Evolutionary conservation across 2,888 invertebrate genomes (phyloP).

Genomic region (Incurvaria masculella): DNA sequence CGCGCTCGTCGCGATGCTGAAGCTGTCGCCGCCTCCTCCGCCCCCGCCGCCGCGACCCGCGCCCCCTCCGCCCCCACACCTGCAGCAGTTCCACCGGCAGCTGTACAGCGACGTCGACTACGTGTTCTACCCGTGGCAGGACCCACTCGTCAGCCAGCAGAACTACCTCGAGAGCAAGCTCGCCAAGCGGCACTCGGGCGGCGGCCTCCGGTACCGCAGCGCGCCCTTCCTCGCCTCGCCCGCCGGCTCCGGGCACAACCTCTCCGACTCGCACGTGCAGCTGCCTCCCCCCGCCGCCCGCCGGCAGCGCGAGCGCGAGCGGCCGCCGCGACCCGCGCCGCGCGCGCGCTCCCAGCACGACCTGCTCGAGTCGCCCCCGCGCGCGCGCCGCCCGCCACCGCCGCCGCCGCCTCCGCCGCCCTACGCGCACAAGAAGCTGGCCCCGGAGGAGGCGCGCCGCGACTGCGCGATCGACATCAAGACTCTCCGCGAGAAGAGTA

Average conservation of each 20-base stretch:
- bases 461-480: conserved; percentile 70
- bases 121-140: conserved; percentile 87
- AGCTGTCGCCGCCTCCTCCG: conserved; percentile 55
- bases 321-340: conserved; percentile 48
- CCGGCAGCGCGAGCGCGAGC: conserved; percentile 51
- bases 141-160: conserved; percentile 85
- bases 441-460: conserved; percentile 56
- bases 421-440: too few species aligned
- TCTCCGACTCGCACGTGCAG: conserved; percentile 72
- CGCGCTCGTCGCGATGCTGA: conserved; percentile 60
- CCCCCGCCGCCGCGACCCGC: conserved; percentile 67
- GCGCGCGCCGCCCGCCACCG: conserved; percentile 20
- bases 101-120: conserved; percentile 90
- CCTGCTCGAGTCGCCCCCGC: conserved; percentile 24
- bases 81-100: conserved; percentile 86
- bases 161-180: conserved; percentile 89
- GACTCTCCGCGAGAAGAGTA: conserved; percentile 82
- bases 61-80: conserved; percentile 72
- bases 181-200: conserved; percentile 64
- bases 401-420: conserved; percentile 15
- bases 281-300: conserved; percentile 40
- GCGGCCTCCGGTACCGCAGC: conserved; percentile 75
- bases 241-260: conserved; percentile 76
- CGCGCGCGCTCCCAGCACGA: conserved; percentile 52
- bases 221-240: conserved; percentile 74